Evolutionary conservation across 1,140 invertebrate genomes (phyloP).

Genomic region (Musca vetustissima): DNA sequence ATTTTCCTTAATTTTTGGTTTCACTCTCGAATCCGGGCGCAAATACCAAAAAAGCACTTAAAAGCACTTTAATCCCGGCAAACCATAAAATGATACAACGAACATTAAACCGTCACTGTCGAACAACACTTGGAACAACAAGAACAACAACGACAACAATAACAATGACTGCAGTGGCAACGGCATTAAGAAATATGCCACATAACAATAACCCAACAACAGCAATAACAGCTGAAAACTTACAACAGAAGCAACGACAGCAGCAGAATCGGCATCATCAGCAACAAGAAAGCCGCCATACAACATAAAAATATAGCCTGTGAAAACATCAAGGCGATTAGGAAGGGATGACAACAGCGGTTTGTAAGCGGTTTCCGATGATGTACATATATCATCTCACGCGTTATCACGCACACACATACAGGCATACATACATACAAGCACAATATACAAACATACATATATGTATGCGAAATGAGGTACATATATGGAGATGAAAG

Average conservation of each 20-base stretch:
- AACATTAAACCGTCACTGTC: neutral
- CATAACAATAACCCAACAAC: neutral
- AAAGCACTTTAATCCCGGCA: neutral
- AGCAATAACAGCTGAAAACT: neutral
- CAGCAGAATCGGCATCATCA: too few relatives aligned
- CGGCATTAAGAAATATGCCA: neutral
- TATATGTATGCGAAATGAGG: too few relatives aligned
- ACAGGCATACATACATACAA: too few relatives aligned
- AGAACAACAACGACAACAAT: neutral
- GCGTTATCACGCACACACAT: too few relatives aligned
- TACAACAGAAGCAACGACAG: neutral
- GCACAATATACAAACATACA: too few relatives aligned
- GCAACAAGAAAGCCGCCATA: neutral
- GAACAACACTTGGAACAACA: conserved; percentile 13
- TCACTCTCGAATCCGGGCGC: neutral
- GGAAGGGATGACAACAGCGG: conserved; percentile 10
- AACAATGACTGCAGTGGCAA: neutral
- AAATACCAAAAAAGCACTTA: conserved; percentile 12
- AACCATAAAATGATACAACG: neutral
- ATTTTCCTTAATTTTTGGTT: conserved; percentile 8
- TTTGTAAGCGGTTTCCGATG: conserved; percentile 9
- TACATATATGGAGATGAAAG: too few relatives aligned
- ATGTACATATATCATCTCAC: neutral
- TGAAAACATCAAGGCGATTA: conserved; percentile 18
- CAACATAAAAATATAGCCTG: conserved; percentile 26